A percentile compares a stretch with the other conserved stretches of the same genome.
Evolutionary conservation across 2,797 vertebrate genomes (phyloP).

Genomic region (Triplophysa bombifrons): DNA sequence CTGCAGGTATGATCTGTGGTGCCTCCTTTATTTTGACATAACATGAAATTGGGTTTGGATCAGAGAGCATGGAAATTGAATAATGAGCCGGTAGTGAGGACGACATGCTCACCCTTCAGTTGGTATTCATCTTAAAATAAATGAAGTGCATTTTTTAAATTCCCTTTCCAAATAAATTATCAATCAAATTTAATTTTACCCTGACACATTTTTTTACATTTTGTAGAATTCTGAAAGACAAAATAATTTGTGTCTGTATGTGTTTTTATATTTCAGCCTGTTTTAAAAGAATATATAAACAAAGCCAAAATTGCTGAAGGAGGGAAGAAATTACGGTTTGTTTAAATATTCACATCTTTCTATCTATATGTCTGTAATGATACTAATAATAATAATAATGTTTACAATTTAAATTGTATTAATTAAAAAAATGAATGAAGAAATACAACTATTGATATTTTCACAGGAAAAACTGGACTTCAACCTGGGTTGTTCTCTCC

Average conservation of each 20-base stretch:
- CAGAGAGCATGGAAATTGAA: neutral
- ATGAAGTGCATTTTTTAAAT: neutral
- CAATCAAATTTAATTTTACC: neutral
- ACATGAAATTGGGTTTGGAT: neutral
- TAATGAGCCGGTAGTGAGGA: neutral
- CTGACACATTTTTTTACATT: neutral
- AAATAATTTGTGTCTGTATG: neutral
- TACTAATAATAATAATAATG: neutral
- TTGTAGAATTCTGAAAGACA: neutral
- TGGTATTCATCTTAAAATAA: neutral
- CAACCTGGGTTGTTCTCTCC: conserved; percentile 84
- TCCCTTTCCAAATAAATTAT: neutral
- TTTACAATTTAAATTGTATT: neutral
- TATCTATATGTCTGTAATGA: neutral
- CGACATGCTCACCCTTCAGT: neutral
- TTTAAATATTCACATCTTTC: neutral
- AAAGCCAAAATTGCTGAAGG: conserved; percentile 91
- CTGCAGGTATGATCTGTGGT: conserved; percentile 43
- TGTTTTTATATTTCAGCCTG: conserved; percentile 68
- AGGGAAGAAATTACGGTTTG: conserved; percentile 91
- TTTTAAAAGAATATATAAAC: conserved; percentile 86
- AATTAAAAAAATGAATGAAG: no score
- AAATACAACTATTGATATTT: conserved; percentile 6
- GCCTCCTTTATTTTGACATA: conserved; percentile 12
- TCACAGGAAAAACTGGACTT: conserved; percentile 89